Percentiles rank a stretch among this genome's conserved stretches.
phyloP scores from a whole-genome alignment of 2,888 invertebrate genomes.

The Carterocephalus palaemon region DNA sequence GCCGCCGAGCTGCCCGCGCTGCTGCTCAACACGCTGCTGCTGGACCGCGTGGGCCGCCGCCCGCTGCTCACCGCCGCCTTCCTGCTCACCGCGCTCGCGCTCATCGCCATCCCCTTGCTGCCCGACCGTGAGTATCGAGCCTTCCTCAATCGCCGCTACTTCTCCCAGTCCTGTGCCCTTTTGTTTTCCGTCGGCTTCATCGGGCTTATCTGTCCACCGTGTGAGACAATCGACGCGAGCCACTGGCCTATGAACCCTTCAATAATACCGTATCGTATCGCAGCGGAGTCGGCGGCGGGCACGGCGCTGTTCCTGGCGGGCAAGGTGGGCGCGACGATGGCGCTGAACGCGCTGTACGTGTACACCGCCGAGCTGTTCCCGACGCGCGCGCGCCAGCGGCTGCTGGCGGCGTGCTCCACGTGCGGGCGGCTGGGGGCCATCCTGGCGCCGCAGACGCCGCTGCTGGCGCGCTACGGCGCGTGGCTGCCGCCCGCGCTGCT shows the following conservation, averaged over 20 bases:
- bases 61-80: slow-evolving; percentile 63
- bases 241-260: too few relatives aligned
- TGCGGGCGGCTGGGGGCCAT: slow-evolving; percentile 84
- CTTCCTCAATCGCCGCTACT: slow-evolving; percentile 12
- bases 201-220: too few relatives aligned
- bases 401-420: slow-evolving; percentile 84
- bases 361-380: slow-evolving; percentile 87
- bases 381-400: slow-evolving; percentile 82
- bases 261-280: too few relatives aligned
- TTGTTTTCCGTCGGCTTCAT: too few relatives aligned
- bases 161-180: too few relatives aligned
- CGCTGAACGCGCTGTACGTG: slow-evolving; percentile 83
- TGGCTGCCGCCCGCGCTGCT: slow-evolving; percentile 74
- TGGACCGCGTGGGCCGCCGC: slow-evolving; percentile 62
- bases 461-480: slow-evolving; percentile 66
- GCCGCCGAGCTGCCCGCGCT: slow-evolving; percentile 66
- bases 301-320: slow-evolving; percentile 78
- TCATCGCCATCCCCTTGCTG: slow-evolving; percentile 52
- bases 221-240: too few relatives aligned
- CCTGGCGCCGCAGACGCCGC: slow-evolving; percentile 83
- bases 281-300: slow-evolving; percentile 40
- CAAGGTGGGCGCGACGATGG: slow-evolving; percentile 82
- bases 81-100: slow-evolving; percentile 55
- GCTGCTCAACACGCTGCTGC: slow-evolving; percentile 58
- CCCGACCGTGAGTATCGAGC: slow-evolving; percentile 43